Percentiles rank a stretch among this genome's conserved stretches.
These are phyloP conservation scores for Halcyon senegalensis DNA, from an alignment of 2,113 vertebrate species.

Conservation along the genomic window DNA sequence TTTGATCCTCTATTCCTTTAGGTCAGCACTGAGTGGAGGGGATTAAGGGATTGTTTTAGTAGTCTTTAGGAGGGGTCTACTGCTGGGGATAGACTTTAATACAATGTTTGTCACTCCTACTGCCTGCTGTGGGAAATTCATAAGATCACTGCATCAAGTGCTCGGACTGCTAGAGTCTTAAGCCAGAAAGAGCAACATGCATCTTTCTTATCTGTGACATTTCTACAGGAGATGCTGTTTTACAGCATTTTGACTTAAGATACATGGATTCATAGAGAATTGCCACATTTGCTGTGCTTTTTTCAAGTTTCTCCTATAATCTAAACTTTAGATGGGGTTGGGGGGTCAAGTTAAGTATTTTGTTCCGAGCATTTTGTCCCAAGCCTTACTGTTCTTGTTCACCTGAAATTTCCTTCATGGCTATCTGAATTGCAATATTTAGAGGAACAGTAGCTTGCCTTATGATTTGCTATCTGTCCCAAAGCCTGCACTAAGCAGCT, in stretches of 20 bases:
- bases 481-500: not conserved
- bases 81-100: not conserved
- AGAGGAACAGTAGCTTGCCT: not conserved
- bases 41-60: conserved; percentile 49
- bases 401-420: not conserved
- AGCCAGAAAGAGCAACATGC: not conserved
- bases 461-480: not conserved
- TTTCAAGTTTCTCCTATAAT: not conserved
- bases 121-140: not conserved
- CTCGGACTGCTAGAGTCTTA: not conserved
- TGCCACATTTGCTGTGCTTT: not conserved
- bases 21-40: conserved; percentile 7
- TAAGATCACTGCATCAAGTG: not conserved
- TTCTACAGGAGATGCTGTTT: not conserved
- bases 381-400: not conserved
- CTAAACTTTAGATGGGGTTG: not conserved
- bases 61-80: not conserved
- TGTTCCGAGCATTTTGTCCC: not conserved
- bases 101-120: conserved; percentile 4
- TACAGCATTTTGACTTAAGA: not conserved
- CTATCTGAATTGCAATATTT: not conserved
- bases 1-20: conserved; percentile 12
- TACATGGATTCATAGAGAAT: not conserved
- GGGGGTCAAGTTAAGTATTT: not conserved
- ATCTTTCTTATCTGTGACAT: not conserved